Evolutionary conservation across 2,888 invertebrate genomes (phyloP).

Genomic region (Pollenia griseotomentosa): DNA sequence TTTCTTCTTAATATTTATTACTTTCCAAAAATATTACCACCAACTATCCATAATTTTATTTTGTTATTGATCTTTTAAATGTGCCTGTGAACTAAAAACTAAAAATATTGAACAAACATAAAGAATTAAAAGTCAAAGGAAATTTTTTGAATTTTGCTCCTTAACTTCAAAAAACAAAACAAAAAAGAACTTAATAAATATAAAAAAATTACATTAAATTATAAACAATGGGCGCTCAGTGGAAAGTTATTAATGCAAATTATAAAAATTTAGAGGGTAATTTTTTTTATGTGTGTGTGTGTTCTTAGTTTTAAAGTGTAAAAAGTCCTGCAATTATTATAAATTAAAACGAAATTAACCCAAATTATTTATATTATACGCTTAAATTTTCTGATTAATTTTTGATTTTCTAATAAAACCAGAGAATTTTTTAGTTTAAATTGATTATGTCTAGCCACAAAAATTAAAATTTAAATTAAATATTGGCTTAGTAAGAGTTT

Average conservation of each 20-base stretch:
- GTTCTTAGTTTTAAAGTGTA: slow-evolving; percentile 53
- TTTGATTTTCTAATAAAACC: slow-evolving; percentile 35
- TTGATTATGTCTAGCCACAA: slow-evolving; percentile 44
- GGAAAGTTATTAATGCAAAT: slow-evolving; percentile 80
- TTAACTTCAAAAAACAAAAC: slow-evolving; percentile 23
- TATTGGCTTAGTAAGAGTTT: slow-evolving; percentile 27
- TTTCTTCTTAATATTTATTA: slow-evolving; percentile 4
- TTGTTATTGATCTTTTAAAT: slow-evolving; percentile 11
- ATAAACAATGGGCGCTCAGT: slow-evolving; percentile 80
- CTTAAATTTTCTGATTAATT: slow-evolving; percentile 18
- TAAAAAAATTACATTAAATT: slow-evolving; percentile 33
- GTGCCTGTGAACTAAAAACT: slow-evolving; percentile 50
- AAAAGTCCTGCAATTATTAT: slow-evolving; percentile 21
- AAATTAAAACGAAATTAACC: not conserved
- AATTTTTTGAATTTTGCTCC: slow-evolving; percentile 59
- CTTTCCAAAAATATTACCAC: slow-evolving; percentile 25
- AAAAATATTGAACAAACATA: not conserved
- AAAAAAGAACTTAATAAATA: not conserved
- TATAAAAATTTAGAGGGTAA: slow-evolving; percentile 82
- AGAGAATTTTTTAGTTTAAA: not conserved
- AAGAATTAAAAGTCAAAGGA: slow-evolving; percentile 7
- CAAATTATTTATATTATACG: not conserved
- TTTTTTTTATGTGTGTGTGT: slow-evolving; percentile 59
- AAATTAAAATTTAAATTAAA: slow-evolving; percentile 47
- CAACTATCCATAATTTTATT: slow-evolving; percentile 36